These are phyloP conservation scores for Cryptotermes secundus DNA, from an alignment of 1,140 invertebrate genomes.

Conservation along the genomic window DNA sequence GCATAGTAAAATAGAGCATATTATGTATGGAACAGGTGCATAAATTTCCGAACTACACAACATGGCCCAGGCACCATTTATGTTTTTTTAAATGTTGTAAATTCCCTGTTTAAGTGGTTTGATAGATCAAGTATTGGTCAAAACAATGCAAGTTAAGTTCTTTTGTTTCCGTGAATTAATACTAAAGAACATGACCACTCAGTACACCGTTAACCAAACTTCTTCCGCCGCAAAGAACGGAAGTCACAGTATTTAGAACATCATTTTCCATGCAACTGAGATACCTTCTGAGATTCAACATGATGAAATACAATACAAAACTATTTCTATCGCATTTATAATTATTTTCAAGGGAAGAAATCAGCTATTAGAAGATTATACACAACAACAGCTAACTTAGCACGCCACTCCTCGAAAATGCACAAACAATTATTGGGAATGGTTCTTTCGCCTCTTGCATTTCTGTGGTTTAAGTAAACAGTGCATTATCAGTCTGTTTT, in stretches of 20 bases:
- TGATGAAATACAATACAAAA: conserved; percentile 37
- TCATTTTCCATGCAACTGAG: conserved; percentile 29
- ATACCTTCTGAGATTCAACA: conserved; percentile 32
- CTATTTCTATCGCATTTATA: conserved; percentile 34
- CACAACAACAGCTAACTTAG: conserved; percentile 33
- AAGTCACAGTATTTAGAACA: conserved; percentile 29
- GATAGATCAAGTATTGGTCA: conserved; percentile 34
- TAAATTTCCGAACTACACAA: conserved; percentile 37
- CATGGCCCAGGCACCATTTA: conserved; percentile 37
- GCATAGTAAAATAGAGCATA: conserved; percentile 39
- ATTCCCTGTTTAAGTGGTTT: conserved; percentile 34
- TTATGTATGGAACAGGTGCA: conserved; percentile 38
- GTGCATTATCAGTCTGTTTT: conserved; percentile 32
- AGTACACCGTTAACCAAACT: neutral
- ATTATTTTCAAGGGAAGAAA: conserved; percentile 36
- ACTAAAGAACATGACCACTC: conserved; percentile 22
- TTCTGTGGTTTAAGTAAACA: conserved; percentile 33
- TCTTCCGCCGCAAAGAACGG: neutral
- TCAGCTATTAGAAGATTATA: conserved; percentile 35
- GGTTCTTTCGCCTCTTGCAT: conserved; percentile 28
- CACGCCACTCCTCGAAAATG: conserved; percentile 36
- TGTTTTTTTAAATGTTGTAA: conserved; percentile 33
- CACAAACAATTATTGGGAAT: conserved; percentile 34
- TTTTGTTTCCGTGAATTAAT: neutral
- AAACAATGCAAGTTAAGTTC: conserved; percentile 24